These are phyloP conservation scores for Pogonophryne albipinna DNA, from an alignment of 2,797 vertebrate species.

Conservation along the genomic window DNA sequence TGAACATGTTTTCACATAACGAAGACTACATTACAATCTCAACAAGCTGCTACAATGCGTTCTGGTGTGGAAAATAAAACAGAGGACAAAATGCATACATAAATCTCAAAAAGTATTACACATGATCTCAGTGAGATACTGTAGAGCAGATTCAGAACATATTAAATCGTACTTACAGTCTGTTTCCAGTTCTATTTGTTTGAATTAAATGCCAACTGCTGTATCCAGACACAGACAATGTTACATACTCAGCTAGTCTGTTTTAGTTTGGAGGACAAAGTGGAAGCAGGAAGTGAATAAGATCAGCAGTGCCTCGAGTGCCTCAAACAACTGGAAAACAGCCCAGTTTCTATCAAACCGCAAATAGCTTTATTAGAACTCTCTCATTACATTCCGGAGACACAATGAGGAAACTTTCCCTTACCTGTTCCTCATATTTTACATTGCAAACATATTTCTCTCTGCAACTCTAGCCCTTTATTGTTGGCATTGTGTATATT, in stretches of 20 bases:
- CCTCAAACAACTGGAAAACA: neutral
- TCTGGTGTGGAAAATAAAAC: no score
- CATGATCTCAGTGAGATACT: neutral
- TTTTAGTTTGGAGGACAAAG: neutral
- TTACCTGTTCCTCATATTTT: neutral
- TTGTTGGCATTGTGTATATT: neutral
- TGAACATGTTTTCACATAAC: no score
- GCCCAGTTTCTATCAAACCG: neutral
- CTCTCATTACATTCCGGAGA: no score
- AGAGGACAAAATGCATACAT: neutral
- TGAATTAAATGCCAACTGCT: neutral
- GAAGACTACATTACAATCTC: no score
- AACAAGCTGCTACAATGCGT: no score
- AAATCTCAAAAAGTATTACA: neutral
- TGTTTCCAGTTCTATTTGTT: neutral
- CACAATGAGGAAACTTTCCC: neutral
- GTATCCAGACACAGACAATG: neutral
- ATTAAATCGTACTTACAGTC: slow-evolving; percentile 26
- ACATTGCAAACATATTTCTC: neutral
- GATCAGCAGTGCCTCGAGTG: neutral
- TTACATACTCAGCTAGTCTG: neutral
- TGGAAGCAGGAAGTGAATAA: slow-evolving; percentile 14
- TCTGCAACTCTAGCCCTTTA: neutral
- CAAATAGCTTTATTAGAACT: no score
- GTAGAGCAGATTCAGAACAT: neutral